Conservation (phyloP, 2,888 invertebrate genomes). For the Drosophila lutescens region DNA sequence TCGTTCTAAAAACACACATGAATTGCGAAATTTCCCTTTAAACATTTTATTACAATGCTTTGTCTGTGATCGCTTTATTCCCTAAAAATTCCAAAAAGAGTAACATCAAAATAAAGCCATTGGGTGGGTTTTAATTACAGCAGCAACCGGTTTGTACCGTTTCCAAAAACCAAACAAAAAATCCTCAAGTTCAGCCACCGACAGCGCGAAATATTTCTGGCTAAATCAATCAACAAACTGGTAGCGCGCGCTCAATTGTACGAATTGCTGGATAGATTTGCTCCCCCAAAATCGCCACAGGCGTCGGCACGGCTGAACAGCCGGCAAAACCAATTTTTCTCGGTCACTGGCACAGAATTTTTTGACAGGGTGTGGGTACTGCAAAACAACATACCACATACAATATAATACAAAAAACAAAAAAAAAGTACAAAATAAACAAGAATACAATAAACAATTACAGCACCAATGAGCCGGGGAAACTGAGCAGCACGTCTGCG, state of each 20-base stretch:
- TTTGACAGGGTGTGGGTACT: constrained; percentile 61
- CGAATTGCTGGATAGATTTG: constrained; percentile 29
- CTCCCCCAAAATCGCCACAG: constrained; percentile 26
- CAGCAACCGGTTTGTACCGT: constrained; percentile 48
- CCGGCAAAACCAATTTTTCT: constrained; percentile 56
- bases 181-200: constrained; percentile 37
- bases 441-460: constrained; percentile 45
- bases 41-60: constrained; percentile 14
- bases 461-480: constrained; percentile 43
- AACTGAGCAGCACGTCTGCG: constrained; percentile 54
- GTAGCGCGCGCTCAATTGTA: constrained; percentile 50
- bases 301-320: constrained; percentile 35
- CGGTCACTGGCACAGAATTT: constrained; percentile 75
- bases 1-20: too few relatives aligned
- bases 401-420: constrained; percentile 12
- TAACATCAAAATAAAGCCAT: constrained; percentile 19
- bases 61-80: constrained; percentile 13
- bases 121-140: constrained; percentile 34
- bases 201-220: constrained; percentile 36
- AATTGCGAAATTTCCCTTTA: constrained; percentile 3
- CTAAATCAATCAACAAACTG: constrained; percentile 48
- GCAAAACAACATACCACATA: constrained; percentile 45
- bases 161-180: constrained; percentile 7
- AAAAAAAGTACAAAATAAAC: constrained; percentile 30
- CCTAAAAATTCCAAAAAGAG: constrained; percentile 4